Evolutionary conservation across 2,797 vertebrate species (phyloP).

Genomic region (Tokudaia tokunoshimensis): DNA sequence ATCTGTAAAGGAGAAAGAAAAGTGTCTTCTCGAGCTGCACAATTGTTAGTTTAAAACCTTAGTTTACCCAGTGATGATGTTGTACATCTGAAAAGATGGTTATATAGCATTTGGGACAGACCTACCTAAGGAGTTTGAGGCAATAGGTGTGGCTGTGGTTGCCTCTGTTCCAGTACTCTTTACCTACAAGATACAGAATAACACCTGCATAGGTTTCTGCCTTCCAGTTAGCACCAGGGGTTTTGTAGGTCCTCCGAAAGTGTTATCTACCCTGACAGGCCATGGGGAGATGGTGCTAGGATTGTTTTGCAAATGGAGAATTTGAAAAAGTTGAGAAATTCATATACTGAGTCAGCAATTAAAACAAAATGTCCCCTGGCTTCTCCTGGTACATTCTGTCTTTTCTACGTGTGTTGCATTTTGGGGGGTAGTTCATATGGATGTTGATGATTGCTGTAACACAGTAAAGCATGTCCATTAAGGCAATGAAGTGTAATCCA

Average conservation of each 20-base stretch:
- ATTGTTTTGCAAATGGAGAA: constrained; percentile 58
- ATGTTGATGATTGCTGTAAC: constrained; percentile 21
- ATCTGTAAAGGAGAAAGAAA: background rate
- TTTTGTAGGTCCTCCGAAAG: background rate
- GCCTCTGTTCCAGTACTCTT: background rate
- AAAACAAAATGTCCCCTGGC: constrained; percentile 28
- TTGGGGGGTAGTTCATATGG: background rate
- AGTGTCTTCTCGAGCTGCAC: background rate
- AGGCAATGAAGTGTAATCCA: constrained; percentile 31
- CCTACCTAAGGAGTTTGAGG: constrained; percentile 21
- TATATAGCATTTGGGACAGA: background rate
- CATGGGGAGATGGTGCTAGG: background rate
- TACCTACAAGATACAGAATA: background rate
- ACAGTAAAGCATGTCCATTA: constrained; percentile 26
- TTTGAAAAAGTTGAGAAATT: constrained; percentile 50
- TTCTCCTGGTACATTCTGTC: constrained; percentile 10
- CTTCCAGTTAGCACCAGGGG: background rate
- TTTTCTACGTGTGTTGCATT: constrained; percentile 1
- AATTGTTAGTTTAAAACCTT: constrained; percentile 31
- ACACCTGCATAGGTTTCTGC: background rate
- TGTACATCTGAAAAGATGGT: background rate
- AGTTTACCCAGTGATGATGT: background rate
- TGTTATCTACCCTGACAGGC: background rate
- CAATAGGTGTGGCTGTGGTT: background rate
- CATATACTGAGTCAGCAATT: constrained; percentile 42